These are phyloP conservation scores for Oxyruncus cristatus DNA, from an alignment of 2,113 vertebrate genomes.

Conservation along the genomic window DNA sequence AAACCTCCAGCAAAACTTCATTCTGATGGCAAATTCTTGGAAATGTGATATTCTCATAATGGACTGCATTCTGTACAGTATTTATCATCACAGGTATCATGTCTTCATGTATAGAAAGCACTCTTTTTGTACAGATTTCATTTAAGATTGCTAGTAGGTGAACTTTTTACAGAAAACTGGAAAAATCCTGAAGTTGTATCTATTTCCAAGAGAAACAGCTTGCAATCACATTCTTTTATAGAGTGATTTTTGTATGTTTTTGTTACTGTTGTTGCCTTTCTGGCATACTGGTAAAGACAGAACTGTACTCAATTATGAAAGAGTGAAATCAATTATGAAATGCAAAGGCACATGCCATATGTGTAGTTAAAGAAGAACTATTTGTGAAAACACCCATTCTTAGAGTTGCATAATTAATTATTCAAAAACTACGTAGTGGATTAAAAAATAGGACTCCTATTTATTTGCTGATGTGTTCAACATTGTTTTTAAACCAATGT, in stretches of 20 bases:
- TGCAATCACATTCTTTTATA: conserved; percentile 16
- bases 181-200: background rate
- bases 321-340: conserved; percentile 25
- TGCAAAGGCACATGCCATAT: background rate
- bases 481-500: background rate
- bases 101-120: background rate
- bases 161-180: conserved; percentile 11
- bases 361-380: background rate
- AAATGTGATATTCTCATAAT: background rate
- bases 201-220: conserved; percentile 39
- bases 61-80: background rate
- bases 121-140: background rate
- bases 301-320: background rate
- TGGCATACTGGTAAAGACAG: background rate
- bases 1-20: background rate
- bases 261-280: conserved; percentile 7
- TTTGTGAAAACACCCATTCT: background rate
- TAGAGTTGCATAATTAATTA: background rate
- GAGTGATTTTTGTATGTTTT: background rate
- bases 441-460: background rate
- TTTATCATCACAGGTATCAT: background rate
- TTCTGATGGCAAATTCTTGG: background rate
- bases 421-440: background rate
- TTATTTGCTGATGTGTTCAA: background rate
- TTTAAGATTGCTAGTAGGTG: background rate